Conservation (phyloP, 1,140 invertebrate genomes). For the Temnothorax curvispinosus region DNA sequence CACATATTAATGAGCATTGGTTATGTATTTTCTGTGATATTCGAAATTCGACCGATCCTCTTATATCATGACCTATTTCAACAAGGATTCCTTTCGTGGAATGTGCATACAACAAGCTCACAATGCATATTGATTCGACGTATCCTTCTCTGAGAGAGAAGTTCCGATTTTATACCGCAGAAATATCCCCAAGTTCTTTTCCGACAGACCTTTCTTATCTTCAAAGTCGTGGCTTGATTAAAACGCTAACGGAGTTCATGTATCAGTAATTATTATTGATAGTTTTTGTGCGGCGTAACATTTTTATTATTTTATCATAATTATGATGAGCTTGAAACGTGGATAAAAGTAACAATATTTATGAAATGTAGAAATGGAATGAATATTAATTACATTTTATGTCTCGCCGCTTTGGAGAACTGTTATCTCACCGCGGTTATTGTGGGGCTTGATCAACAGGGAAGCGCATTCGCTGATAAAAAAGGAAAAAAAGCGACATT, state of each 20-base stretch:
- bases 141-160: neutral
- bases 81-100: neutral
- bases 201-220: neutral
- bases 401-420: neutral
- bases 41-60: slow-evolving; percentile 31
- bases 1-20: slow-evolving; percentile 21
- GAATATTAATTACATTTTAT: neutral
- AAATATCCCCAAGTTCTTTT: neutral
- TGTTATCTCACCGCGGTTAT: neutral
- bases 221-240: neutral
- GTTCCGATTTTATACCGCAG: neutral
- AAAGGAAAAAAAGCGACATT: slow-evolving; percentile 4
- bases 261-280: neutral
- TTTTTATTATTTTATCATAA: neutral
- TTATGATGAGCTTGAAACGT: neutral
- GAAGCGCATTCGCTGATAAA: neutral
- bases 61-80: slow-evolving; percentile 33
- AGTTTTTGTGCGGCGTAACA: neutral
- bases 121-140: slow-evolving; percentile 27
- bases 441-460: neutral
- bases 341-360: neutral
- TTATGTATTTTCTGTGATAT: neutral
- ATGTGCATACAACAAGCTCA: neutral
- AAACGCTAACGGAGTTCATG: neutral
- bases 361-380: neutral